These are phyloP conservation scores for Dipodomys spectabilis DNA, from an alignment of 2,113 vertebrate species.

Conservation along the genomic window DNA sequence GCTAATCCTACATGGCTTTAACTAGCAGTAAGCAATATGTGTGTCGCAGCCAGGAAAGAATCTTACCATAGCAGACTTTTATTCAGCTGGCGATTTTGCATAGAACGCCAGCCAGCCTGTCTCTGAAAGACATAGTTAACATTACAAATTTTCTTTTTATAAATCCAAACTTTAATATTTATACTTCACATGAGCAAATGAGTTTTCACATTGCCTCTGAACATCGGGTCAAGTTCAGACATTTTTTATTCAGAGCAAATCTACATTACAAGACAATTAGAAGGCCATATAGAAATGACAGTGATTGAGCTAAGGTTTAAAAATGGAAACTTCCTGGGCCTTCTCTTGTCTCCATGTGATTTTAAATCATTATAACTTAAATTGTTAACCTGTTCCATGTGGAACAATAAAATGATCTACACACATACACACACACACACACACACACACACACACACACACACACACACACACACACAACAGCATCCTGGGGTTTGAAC, in stretches of 20 bases:
- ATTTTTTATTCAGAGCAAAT: constrained; percentile 58
- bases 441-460: not conserved
- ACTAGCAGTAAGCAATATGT: not conserved
- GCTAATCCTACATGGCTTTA: not conserved
- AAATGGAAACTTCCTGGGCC: constrained; percentile 24
- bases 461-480: too few relatives aligned
- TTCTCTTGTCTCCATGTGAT: not conserved
- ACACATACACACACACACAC: too few relatives aligned
- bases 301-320: not conserved
- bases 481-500: too few relatives aligned
- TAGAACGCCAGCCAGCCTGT: not conserved
- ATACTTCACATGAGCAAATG: constrained; percentile 50
- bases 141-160: constrained; percentile 47
- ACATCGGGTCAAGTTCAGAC: constrained; percentile 39
- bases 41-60: not conserved
- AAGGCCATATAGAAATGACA: constrained; percentile 53
- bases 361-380: constrained; percentile 49
- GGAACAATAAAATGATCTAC: constrained; percentile 9
- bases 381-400: not conserved
- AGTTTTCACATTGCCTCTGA: constrained; percentile 39
- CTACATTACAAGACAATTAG: constrained; percentile 56
- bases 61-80: not conserved
- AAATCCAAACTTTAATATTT: constrained; percentile 63
- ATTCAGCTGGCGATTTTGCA: constrained; percentile 22
- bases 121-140: constrained; percentile 55